Base-by-base conservation (phyloP, 2,797 vertebrate genomes). In the Onychomys leucogaster region DNA sequence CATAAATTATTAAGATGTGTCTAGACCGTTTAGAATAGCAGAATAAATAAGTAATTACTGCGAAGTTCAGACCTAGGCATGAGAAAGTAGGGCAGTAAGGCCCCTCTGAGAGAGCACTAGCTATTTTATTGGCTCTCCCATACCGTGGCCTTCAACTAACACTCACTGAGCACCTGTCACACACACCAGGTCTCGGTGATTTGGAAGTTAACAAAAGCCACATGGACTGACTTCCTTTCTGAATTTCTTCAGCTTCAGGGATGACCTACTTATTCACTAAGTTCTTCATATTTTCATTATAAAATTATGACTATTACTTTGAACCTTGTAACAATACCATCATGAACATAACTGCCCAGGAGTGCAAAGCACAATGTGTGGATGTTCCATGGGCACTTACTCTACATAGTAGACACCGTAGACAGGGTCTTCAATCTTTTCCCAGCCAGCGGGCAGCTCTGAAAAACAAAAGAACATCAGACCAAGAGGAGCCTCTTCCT, bases 351-450 rank as follows among this genome's bases (percentile, higher is more conserved):
- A 93, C 55, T 41, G 37, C 8, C 55, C 17, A 86, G 55, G 3
- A 4, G 27, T 11, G 46, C 11, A 69, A 46, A 63, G 37, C 55
- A 52, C 29, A 5, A 16, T 7, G 0, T 11, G 21, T 12, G 55
- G 73, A 37, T 78, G 27, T 17, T 25, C 9, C 49, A 95, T 3
- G 52, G 91, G 84, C 65, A 99, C 99, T 99, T 99, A 99, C 99
- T 99, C 99, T 99, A 99, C 99, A 99, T 99, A 99, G 99, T 99
- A 99, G 99, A 99, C 99, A 98, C 99, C 99, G 85, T 99, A 99
- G 94, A 99, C 99, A 6, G 99, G 99, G 98, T 99, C 99, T 94
- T 99, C 99, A 96, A 99, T 99, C 98, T 99, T 99, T 98, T 99
- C 99, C 99, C 99, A 99, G 97, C 99, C 99, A 97, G 99, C 98